Percentiles rank a stretch among this genome's conserved stretches.
Conservation (phyloP, 2,888 invertebrate species). For the Brassicogethes aeneus region DNA sequence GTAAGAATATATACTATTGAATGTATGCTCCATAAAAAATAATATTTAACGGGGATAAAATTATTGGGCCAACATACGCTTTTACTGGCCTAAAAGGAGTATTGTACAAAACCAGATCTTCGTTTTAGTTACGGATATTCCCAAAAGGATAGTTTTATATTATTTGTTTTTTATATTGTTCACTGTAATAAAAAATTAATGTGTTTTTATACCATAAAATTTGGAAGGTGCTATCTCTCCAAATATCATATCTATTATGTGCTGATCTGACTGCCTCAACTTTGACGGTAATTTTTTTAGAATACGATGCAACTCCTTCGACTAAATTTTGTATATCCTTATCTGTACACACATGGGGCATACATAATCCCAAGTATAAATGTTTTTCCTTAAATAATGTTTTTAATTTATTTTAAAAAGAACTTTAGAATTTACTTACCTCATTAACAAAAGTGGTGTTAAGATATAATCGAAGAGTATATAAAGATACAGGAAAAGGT, state of each 20-base stretch:
- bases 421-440: slow-evolving; percentile 37
- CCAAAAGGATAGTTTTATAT: too few relatives aligned
- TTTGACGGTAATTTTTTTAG: slow-evolving; percentile 43
- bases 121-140: too few relatives aligned
- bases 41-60: too few relatives aligned
- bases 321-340: slow-evolving; percentile 53
- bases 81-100: too few relatives aligned
- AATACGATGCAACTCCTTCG: slow-evolving; percentile 44
- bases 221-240: slow-evolving; percentile 62
- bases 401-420: too few relatives aligned
- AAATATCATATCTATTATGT: slow-evolving; percentile 54
- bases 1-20: too few relatives aligned
- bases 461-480: slow-evolving; percentile 51
- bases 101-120: too few relatives aligned
- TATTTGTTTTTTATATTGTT: too few relatives aligned
- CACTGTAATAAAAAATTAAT: not conserved
- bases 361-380: slow-evolving; percentile 66
- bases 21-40: too few relatives aligned
- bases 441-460: slow-evolving; percentile 47
- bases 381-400: slow-evolving; percentile 59
- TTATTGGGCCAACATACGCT: too few relatives aligned
- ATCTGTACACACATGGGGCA: slow-evolving; percentile 60
- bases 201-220: slow-evolving; percentile 50
- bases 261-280: slow-evolving; percentile 61
- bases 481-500: slow-evolving; percentile 61